Base-by-base conservation (phyloP, 2,888 invertebrate species). In the Syrphus vitripennis region DNA sequence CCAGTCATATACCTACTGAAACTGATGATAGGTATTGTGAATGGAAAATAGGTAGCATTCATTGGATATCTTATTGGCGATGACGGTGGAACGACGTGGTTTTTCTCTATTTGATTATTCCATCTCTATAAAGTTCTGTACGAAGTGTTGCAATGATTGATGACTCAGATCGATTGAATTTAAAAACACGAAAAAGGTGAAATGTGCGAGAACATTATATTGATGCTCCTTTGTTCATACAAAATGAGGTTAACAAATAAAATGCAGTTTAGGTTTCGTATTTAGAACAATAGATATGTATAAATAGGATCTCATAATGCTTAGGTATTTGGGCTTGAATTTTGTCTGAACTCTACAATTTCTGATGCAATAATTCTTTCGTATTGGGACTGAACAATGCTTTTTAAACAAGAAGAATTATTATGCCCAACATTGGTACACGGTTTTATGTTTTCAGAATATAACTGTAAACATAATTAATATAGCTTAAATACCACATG, bases 31-130 rank as follows among this genome's bases (percentile, higher is more conserved):
- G 40, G 40, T 61, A 61, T 65, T 45, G 19, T 45, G 45, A 50
- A 67, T 34, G 50, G 34, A 50, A 67, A 50, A 67, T 50, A 67
- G 14, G 67, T 67, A 31, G 63, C 42, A 65, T 65, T 65, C 63
- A 45, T 37, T 45, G 14, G 45, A 65, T 65, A 26, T 65, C 63
- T 65, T 65, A 34, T n/a, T 50, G 67, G 19, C 24, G 34, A 31
- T 67, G 67, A 59, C 69, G 69, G 24, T 34, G 37, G 31, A 80
- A 61, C 70, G 63, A 65, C 37, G 45, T 55, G 59, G 53, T 71
- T 34, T n/a, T 37, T 65, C 45, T 65, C 76, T 48, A 48, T 71
- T 67, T 55, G 76, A 71, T 57, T 65, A 63, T 57, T 63, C 14
- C 57, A 76, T 55, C 57, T 50, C 4, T 31, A 29, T 21, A 29